phyloP scores from a whole-genome alignment of 1,140 invertebrate species.

The Drosophila ercepeae region DNA sequence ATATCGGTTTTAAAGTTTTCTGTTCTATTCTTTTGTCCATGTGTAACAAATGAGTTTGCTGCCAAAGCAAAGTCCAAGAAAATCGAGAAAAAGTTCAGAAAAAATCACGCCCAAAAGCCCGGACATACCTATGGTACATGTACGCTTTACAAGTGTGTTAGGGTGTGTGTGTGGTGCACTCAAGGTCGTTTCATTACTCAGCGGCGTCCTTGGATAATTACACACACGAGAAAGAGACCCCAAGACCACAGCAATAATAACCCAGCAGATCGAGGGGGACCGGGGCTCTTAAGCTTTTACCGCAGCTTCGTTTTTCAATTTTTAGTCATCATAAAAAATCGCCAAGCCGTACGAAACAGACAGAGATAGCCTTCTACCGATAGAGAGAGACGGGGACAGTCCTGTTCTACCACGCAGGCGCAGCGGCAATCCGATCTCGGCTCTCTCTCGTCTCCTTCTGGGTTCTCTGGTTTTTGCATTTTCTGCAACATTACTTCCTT shows the following conservation, averaged over 20 bases:
- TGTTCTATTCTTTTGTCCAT: slow-evolving; percentile 63
- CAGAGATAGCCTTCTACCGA: slow-evolving; percentile 4
- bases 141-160: neutral
- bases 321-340: slow-evolving; percentile 74
- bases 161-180: slow-evolving; percentile 60
- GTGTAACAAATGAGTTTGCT: slow-evolving; percentile 69
- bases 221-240: slow-evolving; percentile 65
- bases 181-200: slow-evolving; percentile 82
- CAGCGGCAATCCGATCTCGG: slow-evolving; percentile 33
- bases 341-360: slow-evolving; percentile 28
- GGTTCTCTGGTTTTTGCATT: slow-evolving; percentile 51
- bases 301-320: slow-evolving; percentile 71
- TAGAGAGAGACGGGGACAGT: slow-evolving; percentile 18
- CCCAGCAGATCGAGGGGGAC: slow-evolving; percentile 16
- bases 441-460: slow-evolving; percentile 5
- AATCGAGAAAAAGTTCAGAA: slow-evolving; percentile 25
- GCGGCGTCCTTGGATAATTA: slow-evolving; percentile 82
- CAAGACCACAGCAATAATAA: slow-evolving; percentile 56
- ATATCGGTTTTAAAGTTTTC: slow-evolving; percentile 52
- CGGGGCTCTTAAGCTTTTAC: slow-evolving; percentile 49
- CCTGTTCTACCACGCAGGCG: slow-evolving; percentile 62
- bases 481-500: slow-evolving; percentile 83
- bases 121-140: slow-evolving; percentile 24
- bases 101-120: slow-evolving; percentile 64
- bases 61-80: slow-evolving; percentile 29